Percentiles rank a stretch among this genome's conserved stretches.
These are phyloP conservation scores for Cerceris rybyensis DNA, from an alignment of 2,888 invertebrate genomes.

Conservation along the genomic window DNA sequence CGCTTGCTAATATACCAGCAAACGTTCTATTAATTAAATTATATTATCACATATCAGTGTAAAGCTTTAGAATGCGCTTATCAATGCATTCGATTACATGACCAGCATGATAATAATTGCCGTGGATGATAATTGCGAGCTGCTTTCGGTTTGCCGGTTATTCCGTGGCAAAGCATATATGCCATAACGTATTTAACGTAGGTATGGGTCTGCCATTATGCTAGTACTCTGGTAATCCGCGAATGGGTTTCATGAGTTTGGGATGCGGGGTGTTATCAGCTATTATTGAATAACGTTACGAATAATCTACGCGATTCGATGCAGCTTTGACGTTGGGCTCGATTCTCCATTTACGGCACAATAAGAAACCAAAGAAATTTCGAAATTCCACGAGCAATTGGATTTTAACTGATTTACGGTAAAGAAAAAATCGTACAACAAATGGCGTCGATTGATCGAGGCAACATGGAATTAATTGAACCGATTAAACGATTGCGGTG, in stretches of 20 bases:
- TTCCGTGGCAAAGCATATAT: constrained; percentile 1
- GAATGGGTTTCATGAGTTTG: neutral
- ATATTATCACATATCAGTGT: neutral
- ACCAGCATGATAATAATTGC: constrained; percentile 16
- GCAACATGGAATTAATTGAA: constrained; percentile 18
- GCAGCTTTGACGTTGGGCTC: no score
- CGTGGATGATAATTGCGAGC: constrained; percentile 32
- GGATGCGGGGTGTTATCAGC: neutral
- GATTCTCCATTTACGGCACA: no score
- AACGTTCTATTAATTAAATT: constrained; percentile 37
- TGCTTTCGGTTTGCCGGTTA: constrained; percentile 17
- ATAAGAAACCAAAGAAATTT: no score
- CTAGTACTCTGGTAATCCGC: neutral
- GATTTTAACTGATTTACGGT: no score
- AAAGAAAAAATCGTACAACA: neutral
- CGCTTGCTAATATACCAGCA: neutral
- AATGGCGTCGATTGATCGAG: neutral
- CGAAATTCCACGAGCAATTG: no score
- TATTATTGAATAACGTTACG: neutral
- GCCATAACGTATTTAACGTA: constrained; percentile 2
- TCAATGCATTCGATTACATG: constrained; percentile 3
- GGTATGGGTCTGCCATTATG: neutral
- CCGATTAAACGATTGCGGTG: constrained; percentile 13
- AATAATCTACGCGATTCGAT: neutral
- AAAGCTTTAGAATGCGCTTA: neutral